Base-by-base conservation (phyloP, 2,113 vertebrate species). In the Pygathrix nemaeus region DNA sequence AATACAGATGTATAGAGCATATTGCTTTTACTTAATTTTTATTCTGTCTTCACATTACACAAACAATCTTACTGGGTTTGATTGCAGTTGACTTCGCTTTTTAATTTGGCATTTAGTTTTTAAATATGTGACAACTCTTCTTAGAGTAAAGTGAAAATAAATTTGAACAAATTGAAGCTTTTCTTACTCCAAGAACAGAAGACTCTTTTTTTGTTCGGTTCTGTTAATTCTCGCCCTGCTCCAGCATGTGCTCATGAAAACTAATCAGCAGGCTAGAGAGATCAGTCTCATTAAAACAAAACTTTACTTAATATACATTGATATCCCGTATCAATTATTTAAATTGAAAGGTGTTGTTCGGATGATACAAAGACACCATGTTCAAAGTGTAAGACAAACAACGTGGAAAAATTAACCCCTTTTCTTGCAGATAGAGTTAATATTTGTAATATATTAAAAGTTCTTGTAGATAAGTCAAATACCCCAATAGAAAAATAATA, bases 81-180 rank as follows among this genome's bases (percentile, higher is more conserved):
- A 82, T 73, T 87, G 16, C 2, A 40, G 0, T 89, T 92, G 43
- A 70, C 57, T 75, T 97, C 43, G 5, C 50, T 90, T 96, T 97
- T 95, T 79, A 66, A 72, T 81, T 95, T 97, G 75, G 18, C n/a
- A 73, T 80, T 57, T 6, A 38, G 45, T 81, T 86, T 73, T 23
- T 35, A 73, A 57, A 94, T 85, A 70, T 43, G 17, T 91, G 43
- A 75, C 82, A 6, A 12, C 64, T 80, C 96, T 97, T 92, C 40
- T 94, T 93, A 72, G 13, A 95, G n/a, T 97, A 93, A 94, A 93
- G 35, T 76, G 45, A 82, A 98, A 90, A 83, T 82, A 88, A 96
- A 75, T 96, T 80, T 72, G 48, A 92, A 70, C 94, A 92, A 92
- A 78, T 81, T n/a, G 5, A 96, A 97, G 45, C 6, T 95, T 97